Percentiles rank a stretch among this genome's conserved stretches.
phyloP scores from a whole-genome alignment of 2,888 invertebrate genomes.

The Tigriopus californicus region DNA sequence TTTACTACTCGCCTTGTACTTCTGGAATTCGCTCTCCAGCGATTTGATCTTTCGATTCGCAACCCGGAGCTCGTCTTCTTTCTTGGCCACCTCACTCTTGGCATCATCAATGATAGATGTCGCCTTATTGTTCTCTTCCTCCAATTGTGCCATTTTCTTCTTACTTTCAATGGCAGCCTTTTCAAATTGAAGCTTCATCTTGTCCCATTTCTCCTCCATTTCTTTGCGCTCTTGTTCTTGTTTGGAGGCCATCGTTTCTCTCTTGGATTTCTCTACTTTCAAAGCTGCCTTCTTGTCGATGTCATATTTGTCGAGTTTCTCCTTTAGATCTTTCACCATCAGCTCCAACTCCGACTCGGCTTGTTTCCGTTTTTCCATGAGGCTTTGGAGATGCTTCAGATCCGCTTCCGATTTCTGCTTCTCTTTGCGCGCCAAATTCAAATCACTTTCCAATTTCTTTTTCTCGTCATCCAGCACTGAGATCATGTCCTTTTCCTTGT shows the following conservation, averaged over 20 bases:
- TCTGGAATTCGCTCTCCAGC: constrained; percentile 10
- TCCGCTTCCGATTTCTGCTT: background rate
- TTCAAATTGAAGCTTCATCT: constrained; percentile 14
- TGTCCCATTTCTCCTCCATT: constrained; percentile 13
- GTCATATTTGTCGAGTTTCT: constrained; percentile 10
- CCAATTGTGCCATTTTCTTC: constrained; percentile 9
- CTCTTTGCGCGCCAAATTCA: background rate
- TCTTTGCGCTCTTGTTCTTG: constrained; percentile 11
- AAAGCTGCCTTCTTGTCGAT: constrained; percentile 7
- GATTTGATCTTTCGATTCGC: background rate
- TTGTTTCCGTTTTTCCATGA: background rate
- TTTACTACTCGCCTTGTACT: background rate
- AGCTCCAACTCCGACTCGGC: background rate
- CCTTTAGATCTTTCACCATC: constrained; percentile 7
- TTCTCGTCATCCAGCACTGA: background rate
- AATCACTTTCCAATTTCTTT: background rate
- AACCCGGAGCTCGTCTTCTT: constrained; percentile 4
- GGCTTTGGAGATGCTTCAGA: background rate
- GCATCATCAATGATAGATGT: background rate
- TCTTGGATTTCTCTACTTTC: constrained; percentile 5
- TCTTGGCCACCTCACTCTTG: constrained; percentile 9
- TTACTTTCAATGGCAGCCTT: constrained; percentile 15
- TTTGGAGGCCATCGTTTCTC: constrained; percentile 1
- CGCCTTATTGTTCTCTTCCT: constrained; percentile 1
- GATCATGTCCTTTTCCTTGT: background rate